Conservation (phyloP, 2,797 vertebrate genomes). For the Gambusia yucatana region DNA sequence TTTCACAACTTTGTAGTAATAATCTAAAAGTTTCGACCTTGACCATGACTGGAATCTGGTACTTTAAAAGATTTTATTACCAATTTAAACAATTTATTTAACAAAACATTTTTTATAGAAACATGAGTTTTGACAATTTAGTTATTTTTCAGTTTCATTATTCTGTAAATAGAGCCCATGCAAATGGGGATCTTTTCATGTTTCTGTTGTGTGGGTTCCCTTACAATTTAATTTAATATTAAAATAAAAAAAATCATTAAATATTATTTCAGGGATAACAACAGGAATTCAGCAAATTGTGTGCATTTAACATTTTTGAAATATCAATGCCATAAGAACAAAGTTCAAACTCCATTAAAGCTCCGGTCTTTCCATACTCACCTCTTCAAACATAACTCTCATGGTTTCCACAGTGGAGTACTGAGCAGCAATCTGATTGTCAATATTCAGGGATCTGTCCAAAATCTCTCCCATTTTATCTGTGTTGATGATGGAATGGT, state of each 20-base stretch:
- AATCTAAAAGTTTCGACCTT: not conserved
- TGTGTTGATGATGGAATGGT: constrained; percentile 92
- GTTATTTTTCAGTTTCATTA: not conserved
- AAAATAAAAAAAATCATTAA: not conserved
- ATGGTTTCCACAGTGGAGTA: constrained; percentile 86
- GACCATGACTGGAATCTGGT: not conserved
- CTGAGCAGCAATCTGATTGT: constrained; percentile 85
- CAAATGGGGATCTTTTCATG: not conserved
- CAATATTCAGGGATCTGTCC: constrained; percentile 87
- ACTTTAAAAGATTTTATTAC: not conserved
- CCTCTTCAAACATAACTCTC: constrained; percentile 90
- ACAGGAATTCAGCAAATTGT: not conserved
- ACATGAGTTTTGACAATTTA: not conserved
- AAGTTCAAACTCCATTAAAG: constrained; percentile 15
- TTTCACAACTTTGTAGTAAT: not conserved
- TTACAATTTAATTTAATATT: not conserved
- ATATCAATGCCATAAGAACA: not conserved
- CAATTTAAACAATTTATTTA: not conserved
- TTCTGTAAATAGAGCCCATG: not conserved
- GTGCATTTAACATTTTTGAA: not conserved
- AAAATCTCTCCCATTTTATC: constrained; percentile 89
- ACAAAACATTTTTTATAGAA: not conserved
- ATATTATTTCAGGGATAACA: too few species aligned
- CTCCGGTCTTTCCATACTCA: constrained; percentile 51
- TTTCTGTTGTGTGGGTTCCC: not conserved